Percentiles rank a stretch among this genome's conserved stretches.
These are phyloP conservation scores for Leucoraja ocellata DNA, from an alignment of 2,797 vertebrate species.

Conservation along the genomic window DNA sequence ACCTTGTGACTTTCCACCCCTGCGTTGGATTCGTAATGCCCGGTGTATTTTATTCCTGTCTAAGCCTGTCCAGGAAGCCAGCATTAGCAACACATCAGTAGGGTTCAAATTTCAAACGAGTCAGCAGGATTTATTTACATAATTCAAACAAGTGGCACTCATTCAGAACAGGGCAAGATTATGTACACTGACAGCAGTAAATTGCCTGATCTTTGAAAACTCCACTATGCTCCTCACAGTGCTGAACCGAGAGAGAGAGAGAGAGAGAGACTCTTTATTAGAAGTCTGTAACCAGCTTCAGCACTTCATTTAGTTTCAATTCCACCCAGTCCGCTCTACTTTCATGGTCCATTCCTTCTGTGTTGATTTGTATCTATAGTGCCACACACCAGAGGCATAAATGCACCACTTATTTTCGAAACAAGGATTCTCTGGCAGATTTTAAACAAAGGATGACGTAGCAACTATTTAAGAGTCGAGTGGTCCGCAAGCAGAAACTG, in stretches of 20 bases:
- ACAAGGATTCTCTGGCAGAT: background rate
- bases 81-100: background rate
- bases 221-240: background rate
- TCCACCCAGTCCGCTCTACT: background rate
- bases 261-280: background rate
- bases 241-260: background rate
- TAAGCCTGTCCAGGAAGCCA: background rate
- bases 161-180: background rate
- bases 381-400: background rate
- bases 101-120: background rate
- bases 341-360: background rate
- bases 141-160: background rate
- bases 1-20: background rate
- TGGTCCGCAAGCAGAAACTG: background rate
- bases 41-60: background rate
- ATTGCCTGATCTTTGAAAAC: background rate
- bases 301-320: background rate
- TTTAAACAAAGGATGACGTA: background rate
- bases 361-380: background rate
- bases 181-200: background rate
- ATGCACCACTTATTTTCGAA: background rate
- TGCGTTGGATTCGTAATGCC: background rate
- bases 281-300: background rate
- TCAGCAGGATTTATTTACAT: background rate
- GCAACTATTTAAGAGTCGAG: background rate